Conservation (phyloP, 2,888 invertebrate genomes). For the Eulithis testata region DNA sequence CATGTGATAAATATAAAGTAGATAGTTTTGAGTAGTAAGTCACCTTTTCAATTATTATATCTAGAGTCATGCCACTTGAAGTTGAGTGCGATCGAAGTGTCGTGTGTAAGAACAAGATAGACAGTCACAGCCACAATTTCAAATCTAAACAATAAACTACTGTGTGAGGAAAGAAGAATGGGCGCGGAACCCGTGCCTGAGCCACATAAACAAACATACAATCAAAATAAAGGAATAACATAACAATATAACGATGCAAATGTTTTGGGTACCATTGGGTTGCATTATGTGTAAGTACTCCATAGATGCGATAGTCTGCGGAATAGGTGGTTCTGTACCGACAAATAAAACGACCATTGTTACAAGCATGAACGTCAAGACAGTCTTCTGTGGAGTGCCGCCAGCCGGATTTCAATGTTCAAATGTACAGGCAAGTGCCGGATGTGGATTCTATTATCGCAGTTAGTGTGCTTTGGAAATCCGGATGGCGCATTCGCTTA, state of each 20-base stretch:
- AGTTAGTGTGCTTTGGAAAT: conserved; percentile 22
- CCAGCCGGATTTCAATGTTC: conserved; percentile 18
- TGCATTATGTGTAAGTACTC: conserved; percentile 83
- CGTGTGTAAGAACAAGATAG: conserved; percentile 54
- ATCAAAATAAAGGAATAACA: conserved; percentile 54
- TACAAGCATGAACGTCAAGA: conserved; percentile 68
- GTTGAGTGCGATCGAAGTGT: conserved; percentile 46
- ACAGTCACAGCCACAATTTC: conserved; percentile 83
- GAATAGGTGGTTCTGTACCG: conserved; percentile 82
- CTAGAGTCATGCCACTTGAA: conserved; percentile 63
- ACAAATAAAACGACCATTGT: conserved; percentile 79
- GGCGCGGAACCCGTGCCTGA: conserved; percentile 55
- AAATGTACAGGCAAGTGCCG: not conserved
- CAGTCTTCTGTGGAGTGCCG: conserved; percentile 42
- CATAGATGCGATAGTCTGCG: conserved; percentile 82
- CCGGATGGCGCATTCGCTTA: conserved; percentile 38
- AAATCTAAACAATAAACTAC: conserved; percentile 53
- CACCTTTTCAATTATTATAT: conserved; percentile 79
- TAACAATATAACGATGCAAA: conserved; percentile 69
- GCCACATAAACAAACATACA: conserved; percentile 49
- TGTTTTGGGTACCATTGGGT: conserved; percentile 81
- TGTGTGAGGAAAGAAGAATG: conserved; percentile 46
- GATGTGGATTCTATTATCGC: not conserved
- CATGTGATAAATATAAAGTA: conserved; percentile 66
- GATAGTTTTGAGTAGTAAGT: conserved; percentile 90